Evolutionary conservation across 2,797 vertebrate species (phyloP).

Genomic region (Pangasius mekongensis): DNA sequence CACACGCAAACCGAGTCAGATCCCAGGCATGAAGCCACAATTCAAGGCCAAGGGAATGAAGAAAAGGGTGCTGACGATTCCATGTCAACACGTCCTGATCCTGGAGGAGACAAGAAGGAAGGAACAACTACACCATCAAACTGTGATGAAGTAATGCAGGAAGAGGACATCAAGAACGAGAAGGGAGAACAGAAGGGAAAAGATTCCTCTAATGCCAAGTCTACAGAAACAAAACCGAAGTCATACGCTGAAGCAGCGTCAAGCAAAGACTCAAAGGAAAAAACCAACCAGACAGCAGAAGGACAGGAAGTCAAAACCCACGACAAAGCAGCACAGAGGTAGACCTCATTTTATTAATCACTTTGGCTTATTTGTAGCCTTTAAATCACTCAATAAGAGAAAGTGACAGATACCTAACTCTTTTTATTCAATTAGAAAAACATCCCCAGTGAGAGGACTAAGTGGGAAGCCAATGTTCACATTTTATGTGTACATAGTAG

Average conservation of each 20-base stretch:
- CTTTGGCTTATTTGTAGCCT: not conserved
- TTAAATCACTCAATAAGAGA: not conserved
- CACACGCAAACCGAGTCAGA: slow-evolving; percentile 66
- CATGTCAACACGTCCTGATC: not conserved
- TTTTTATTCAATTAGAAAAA: slow-evolving; percentile 54
- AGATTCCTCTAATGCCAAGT: not conserved
- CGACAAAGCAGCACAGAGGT: slow-evolving; percentile 29
- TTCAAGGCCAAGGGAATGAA: not conserved
- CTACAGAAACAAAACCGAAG: not conserved
- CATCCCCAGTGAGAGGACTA: slow-evolving; percentile 52
- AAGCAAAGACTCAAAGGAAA: not conserved
- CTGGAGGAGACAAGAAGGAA: slow-evolving; percentile 24
- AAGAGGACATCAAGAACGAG: not conserved
- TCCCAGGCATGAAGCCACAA: not conserved
- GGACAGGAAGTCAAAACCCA: not conserved
- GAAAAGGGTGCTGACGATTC: not conserved
- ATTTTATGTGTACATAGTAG: slow-evolving; percentile 69
- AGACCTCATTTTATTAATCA: not conserved
- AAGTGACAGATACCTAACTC: not conserved
- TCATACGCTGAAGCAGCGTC: slow-evolving; percentile 31
- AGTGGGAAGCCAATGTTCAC: slow-evolving; percentile 58
- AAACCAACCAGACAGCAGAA: slow-evolving; percentile 6
- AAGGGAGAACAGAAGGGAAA: not conserved
- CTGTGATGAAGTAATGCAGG: slow-evolving; percentile 11
- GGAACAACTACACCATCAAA: slow-evolving; percentile 3